These are phyloP conservation scores for Pithys albifrons DNA, from an alignment of 2,113 vertebrate genomes.

Conservation along the genomic window DNA sequence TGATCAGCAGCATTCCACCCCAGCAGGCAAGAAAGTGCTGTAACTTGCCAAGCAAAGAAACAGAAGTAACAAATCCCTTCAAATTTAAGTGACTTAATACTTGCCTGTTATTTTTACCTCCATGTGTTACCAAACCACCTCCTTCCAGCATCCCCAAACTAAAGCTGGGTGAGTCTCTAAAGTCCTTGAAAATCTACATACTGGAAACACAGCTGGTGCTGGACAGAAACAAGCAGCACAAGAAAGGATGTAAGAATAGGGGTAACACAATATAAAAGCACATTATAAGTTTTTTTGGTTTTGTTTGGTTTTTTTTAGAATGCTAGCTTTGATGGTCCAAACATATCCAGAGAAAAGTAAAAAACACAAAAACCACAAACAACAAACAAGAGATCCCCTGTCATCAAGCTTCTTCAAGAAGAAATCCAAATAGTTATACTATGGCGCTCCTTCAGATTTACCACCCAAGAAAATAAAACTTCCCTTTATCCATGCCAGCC, in stretches of 20 bases:
- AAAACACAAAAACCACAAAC: not conserved
- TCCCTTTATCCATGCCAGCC: not conserved
- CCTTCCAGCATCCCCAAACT: not conserved
- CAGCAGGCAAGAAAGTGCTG: not conserved
- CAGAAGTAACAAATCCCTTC: not conserved
- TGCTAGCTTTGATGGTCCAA: not conserved
- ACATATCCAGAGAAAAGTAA: not conserved
- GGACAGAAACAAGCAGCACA: not conserved
- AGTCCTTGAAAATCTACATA: not conserved
- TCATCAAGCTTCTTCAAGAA: not conserved
- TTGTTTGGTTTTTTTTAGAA: not conserved
- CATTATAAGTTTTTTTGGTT: not conserved
- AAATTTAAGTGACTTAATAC: not conserved
- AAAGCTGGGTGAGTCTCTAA: not conserved
- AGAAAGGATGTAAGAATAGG: not conserved
- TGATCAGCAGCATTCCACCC: not conserved
- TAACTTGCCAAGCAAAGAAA: not conserved
- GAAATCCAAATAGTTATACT: not conserved
- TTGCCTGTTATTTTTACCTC: not conserved
- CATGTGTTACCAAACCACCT: not conserved
- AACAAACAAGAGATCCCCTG: not conserved
- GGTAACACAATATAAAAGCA: not conserved
- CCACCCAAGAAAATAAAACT: not conserved
- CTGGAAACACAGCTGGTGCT: not conserved
- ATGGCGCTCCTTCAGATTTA: not conserved